Base-by-base conservation (phyloP, 2,797 vertebrate genomes). In the Rousettus madagascariensis region DNA sequence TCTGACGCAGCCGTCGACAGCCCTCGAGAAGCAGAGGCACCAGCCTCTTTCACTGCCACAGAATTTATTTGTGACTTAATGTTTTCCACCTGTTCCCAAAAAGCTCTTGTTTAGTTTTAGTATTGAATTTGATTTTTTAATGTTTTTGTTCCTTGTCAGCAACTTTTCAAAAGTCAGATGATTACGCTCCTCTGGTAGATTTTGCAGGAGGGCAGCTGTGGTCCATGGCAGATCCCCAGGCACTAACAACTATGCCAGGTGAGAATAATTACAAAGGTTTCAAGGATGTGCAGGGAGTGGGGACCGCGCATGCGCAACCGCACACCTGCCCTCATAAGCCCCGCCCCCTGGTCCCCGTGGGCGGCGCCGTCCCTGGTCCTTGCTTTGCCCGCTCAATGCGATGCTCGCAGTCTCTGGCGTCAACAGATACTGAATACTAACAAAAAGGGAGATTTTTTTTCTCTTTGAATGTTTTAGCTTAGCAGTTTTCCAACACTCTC, bases 141-240 rank as follows among this genome's bases (percentile, higher is more conserved):
- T 49, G 38, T 68, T 94, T 93, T 84, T 61, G 9, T 66, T 75
- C 38, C 69, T 90, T 94, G 80, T 91, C 86, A 89, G 57, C 65
- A 88, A 28, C 80, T 96, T 80, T 71, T 92, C 88, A 82, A 69
- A 93, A 74, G 41, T 90, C 90, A 95, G 93, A 38, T 12, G 46
- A 75, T 95, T 78, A 86, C 8, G 17, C 72, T 79, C 38, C 72
- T 90, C 68, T 16, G 46, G 38, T 69, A 71, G 82, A 41, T 79
- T 86, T 78, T 78, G 17, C 26, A 95, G 85, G 33, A n/a, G 26
- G 53, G 71, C 13, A 38, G 85, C n/a, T 92, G 91, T 88, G 86
- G 85, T 88, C 75, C 17, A 16, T 36, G 86, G 69, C 22, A 46
- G 95, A 69, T 93, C 80, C 55, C 87, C 24, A 36, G 28, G 36